Conservation (phyloP, 2,113 vertebrate genomes). For the Scomber scombrus region DNA sequence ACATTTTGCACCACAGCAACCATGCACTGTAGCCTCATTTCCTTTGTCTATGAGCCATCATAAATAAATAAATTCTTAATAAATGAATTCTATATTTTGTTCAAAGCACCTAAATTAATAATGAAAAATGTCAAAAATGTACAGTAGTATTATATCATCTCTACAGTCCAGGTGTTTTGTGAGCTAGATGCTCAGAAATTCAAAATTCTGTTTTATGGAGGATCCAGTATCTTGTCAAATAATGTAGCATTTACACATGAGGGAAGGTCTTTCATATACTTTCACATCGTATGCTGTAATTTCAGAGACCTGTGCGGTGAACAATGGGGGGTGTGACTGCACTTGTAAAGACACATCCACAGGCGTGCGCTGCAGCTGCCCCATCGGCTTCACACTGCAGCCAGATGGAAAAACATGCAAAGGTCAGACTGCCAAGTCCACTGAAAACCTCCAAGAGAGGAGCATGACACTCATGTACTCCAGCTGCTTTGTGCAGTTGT, state of each 20-base stretch:
- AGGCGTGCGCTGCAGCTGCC: constrained; percentile 97
- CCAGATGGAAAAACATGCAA: constrained; percentile 96
- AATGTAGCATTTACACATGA: neutral
- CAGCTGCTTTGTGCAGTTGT: neutral
- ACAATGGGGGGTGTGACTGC: constrained; percentile 97
- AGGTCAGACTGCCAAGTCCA: constrained; percentile 84
- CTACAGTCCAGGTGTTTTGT: neutral
- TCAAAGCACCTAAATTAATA: too few relatives aligned
- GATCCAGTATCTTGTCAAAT: neutral
- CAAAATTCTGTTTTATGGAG: neutral
- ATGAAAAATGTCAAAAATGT: too few relatives aligned
- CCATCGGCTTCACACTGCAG: constrained; percentile 94
- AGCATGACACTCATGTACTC: neutral
- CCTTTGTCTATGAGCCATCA: neutral
- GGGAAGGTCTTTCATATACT: constrained; percentile 1
- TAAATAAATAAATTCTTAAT: constrained; percentile 2
- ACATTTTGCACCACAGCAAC: too few relatives aligned
- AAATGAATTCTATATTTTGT: neutral
- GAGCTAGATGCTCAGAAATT: neutral
- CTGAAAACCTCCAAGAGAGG: neutral
- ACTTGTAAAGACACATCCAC: constrained; percentile 98
- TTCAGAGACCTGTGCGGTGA: constrained; percentile 96
- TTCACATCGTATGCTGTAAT: constrained; percentile 26
- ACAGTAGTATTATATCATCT: neutral
- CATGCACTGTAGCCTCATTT: neutral